Base-by-base conservation (phyloP, 2,888 invertebrate species). In the Yponomeuta plumbellus region DNA sequence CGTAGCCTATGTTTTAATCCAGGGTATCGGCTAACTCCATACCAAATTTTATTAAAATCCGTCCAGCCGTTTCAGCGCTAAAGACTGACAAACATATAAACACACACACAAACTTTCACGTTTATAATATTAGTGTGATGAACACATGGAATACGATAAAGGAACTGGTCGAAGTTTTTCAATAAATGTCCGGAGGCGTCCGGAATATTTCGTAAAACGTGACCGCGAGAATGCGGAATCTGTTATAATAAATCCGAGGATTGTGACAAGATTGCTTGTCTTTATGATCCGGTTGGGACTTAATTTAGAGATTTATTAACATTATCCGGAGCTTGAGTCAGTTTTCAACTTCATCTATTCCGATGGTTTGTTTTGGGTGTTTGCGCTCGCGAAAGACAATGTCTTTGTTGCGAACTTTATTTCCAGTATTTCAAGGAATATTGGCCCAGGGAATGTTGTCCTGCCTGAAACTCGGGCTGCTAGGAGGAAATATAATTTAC, bases 251-350 rank as follows among this genome's bases (percentile, higher is more conserved):
- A 52, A 52, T 52, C 5, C 44, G 44, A 52, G 17, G 44, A 52
- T 52, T 52, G 44, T 52, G 44, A 52, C 44, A 52, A 52, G 44
- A 52, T 52, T 52, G 44, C 44, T 52, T 52, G 44, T 52, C 44
- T 52, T 52, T 52, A 52, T 52, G 44, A 52, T 52, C 44, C 44
- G 44, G 44, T 17, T 52, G 44, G 17, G 17, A 52, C 44, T 52
- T 52, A 52, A 52, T 52, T 52, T 52, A 5, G 44, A 52, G 44
- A 52, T 52, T 52, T 52, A 52, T 52, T 52, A 52, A 52, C 44
- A 52, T 52, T 52, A 52, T 52, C 44, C 44, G 44, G 44, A 52
- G 44, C 17, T 17, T 4, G 44, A 17, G 44, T 52, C 17, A 52
- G 17, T 52, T 52, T 52, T 17, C 44, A 11, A 52, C 44, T 6